Conservation (phyloP, 2,888 invertebrate species). For the Xanthorhoe spadicearia region DNA sequence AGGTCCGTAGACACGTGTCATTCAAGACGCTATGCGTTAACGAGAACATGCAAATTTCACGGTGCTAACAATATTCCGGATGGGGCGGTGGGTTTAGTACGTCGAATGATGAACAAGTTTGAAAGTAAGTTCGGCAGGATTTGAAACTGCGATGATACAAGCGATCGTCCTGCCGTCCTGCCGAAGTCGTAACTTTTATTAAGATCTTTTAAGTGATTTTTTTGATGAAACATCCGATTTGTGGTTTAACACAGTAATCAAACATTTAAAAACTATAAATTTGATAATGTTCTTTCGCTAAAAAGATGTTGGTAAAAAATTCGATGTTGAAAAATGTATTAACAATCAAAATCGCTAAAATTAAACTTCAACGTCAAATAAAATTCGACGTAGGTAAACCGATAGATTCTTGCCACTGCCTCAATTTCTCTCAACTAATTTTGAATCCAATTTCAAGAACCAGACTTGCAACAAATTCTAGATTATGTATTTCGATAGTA, state of each 20-base stretch:
- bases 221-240: no score
- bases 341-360: no score
- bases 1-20: slow-evolving; percentile 71
- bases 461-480: slow-evolving; percentile 12
- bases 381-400: slow-evolving; percentile 43
- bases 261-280: no score
- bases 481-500: neutral
- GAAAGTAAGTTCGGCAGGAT: no score
- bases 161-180: no score
- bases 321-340: no score
- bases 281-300: no score
- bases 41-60: slow-evolving; percentile 82
- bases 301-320: no score
- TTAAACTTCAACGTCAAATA: neutral
- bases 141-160: no score
- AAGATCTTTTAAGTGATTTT: no score
- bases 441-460: slow-evolving; percentile 40
- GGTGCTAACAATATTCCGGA: slow-evolving; percentile 74
- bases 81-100: slow-evolving; percentile 46
- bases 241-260: no score
- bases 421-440: slow-evolving; percentile 49
- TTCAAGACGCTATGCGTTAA: slow-evolving; percentile 78
- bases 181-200: no score
- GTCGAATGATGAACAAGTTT: slow-evolving; percentile 42
- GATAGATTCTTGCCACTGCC: slow-evolving; percentile 19